Percentiles rank a stretch among this genome's conserved stretches.
Evolutionary conservation across 2,113 vertebrate genomes (phyloP).

Genomic region (Corythaixoides concolor): DNA sequence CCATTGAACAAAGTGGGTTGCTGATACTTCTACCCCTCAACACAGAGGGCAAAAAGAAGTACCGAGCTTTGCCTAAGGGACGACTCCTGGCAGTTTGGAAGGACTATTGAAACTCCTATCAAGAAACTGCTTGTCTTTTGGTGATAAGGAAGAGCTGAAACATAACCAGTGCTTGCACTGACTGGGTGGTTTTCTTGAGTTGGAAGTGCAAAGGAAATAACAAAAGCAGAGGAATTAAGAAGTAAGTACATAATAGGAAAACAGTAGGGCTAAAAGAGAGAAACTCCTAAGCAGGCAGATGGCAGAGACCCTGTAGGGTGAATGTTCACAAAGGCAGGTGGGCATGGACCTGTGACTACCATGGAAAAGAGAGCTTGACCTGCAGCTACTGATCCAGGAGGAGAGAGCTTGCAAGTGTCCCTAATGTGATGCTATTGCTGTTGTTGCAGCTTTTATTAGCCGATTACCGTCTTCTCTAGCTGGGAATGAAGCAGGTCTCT

Average conservation of each 20-base stretch:
- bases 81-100: neutral
- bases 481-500: constrained; percentile 1
- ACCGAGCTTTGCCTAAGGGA: neutral
- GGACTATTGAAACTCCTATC: neutral
- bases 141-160: neutral
- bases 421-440: neutral
- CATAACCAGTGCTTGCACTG: neutral
- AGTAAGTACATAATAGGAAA: neutral
- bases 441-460: neutral
- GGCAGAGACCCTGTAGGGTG: neutral
- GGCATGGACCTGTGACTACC: neutral
- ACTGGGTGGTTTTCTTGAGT: neutral
- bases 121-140: neutral
- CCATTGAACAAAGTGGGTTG: neutral
- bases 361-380: neutral
- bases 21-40: neutral
- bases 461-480: neutral
- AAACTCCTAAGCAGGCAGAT: neutral
- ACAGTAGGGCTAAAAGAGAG: neutral
- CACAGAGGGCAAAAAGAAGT: neutral
- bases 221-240: neutral
- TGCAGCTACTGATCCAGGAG: neutral
- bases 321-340: neutral
- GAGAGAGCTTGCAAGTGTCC: neutral
- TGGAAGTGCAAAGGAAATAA: neutral